These are phyloP conservation scores for Crotalus tigris DNA, from an alignment of 2,113 vertebrate species.

Conservation along the genomic window DNA sequence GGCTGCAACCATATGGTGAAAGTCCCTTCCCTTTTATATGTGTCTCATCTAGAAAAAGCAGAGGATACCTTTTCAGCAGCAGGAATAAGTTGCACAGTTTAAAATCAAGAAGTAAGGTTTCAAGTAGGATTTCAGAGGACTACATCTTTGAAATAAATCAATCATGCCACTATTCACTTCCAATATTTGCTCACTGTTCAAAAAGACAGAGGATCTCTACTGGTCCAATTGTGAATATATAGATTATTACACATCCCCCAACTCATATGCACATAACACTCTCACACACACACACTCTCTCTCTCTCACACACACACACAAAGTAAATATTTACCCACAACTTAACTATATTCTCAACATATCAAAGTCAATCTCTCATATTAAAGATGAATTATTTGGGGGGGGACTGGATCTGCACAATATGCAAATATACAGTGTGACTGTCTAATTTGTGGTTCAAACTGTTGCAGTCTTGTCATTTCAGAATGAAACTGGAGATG, in stretches of 20 bases:
- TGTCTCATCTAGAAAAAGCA: not conserved
- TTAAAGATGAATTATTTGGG: not conserved
- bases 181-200: not conserved
- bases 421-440: not conserved
- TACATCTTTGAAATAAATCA: not conserved
- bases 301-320: not conserved
- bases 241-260: not conserved
- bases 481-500: not conserved
- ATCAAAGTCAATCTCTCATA: not conserved
- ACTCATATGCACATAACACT: not conserved
- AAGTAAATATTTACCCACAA: not conserved
- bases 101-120: not conserved
- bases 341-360: not conserved
- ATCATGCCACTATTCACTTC: not conserved
- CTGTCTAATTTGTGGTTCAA: not conserved
- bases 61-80: not conserved
- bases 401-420: not conserved
- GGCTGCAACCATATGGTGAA: not conserved
- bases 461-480: not conserved
- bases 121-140: not conserved
- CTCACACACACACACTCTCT: too few species aligned
- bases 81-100: not conserved
- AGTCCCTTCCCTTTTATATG: not conserved
- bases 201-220: not conserved
- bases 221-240: not conserved